A percentile compares a stretch with the other conserved stretches of the same genome.
phyloP scores from a whole-genome alignment of 2,113 vertebrate genomes.

The Thunnus maccoyii region DNA sequence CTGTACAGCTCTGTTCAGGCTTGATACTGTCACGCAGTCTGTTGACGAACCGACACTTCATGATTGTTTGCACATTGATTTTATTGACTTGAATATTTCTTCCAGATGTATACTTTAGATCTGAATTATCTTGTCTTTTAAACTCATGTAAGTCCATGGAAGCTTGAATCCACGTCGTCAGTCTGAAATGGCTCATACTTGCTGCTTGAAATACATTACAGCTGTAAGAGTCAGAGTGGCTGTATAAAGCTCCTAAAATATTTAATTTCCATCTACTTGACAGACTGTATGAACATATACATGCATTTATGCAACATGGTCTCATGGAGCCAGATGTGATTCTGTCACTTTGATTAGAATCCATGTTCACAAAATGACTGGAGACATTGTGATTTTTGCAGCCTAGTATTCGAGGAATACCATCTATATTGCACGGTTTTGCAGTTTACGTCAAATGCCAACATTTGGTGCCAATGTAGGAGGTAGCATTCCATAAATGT shows the following conservation, averaged over 20 bases:
- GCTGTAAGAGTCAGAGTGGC: background rate
- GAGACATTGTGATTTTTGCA: background rate
- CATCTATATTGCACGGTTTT: no score
- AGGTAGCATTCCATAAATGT: background rate
- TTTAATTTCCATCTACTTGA: slow-evolving; percentile 13
- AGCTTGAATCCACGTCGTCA: background rate
- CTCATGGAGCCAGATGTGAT: slow-evolving; percentile 13
- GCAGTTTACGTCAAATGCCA: no score
- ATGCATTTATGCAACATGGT: slow-evolving; percentile 22
- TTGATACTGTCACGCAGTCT: slow-evolving; percentile 18
- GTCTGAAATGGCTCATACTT: no score
- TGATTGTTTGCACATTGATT: slow-evolving; percentile 21
- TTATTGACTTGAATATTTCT: slow-evolving; percentile 5
- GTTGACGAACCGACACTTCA: slow-evolving; percentile 28
- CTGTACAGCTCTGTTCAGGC: slow-evolving; percentile 23
- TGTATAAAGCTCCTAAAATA: slow-evolving; percentile 8
- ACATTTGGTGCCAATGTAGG: background rate
- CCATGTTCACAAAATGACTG: background rate
- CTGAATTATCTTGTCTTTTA: background rate
- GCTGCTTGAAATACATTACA: background rate
- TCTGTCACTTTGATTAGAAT: slow-evolving; percentile 7
- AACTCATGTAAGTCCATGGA: background rate
- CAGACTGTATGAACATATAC: slow-evolving; percentile 18
- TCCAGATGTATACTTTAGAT: slow-evolving; percentile 10
- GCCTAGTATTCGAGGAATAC: no score